Percentiles rank a stretch among this genome's conserved stretches.
phyloP scores from a whole-genome alignment of 2,797 vertebrate genomes.

The Aplochiton taeniatus region DNA sequence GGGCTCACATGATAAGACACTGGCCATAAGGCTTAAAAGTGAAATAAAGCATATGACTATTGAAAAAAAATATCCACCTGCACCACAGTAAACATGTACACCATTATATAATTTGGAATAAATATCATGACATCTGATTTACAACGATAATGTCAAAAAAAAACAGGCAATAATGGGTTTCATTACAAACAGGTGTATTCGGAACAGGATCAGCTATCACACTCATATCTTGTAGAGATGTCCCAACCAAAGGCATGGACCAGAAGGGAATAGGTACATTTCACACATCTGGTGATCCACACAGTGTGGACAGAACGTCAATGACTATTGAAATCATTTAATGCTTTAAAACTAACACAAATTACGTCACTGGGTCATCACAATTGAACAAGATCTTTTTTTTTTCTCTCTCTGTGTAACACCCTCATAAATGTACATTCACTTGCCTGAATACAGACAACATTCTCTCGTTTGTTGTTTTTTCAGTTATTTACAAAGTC shows the following conservation, averaged over 20 bases:
- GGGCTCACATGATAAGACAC: slow-evolving; percentile 10
- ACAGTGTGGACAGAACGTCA: slow-evolving; percentile 59
- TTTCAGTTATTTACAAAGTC: slow-evolving; percentile 65
- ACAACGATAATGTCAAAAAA: background rate
- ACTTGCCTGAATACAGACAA: slow-evolving; percentile 75
- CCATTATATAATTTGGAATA: slow-evolving; percentile 11
- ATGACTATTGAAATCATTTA: slow-evolving; percentile 82
- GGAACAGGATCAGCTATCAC: slow-evolving; percentile 24
- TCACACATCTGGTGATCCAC: slow-evolving; percentile 60
- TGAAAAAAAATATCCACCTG: slow-evolving; percentile 2
- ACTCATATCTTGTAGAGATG: slow-evolving; percentile 41
- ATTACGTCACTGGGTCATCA: slow-evolving; percentile 82
- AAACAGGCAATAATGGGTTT: slow-evolving; percentile 4
- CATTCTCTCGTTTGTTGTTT: slow-evolving; percentile 63
- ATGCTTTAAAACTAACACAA: slow-evolving; percentile 81
- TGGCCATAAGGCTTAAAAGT: slow-evolving; percentile 17
- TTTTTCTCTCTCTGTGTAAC: slow-evolving; percentile 69
- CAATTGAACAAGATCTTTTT: slow-evolving; percentile 74
- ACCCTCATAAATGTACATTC: slow-evolving; percentile 82
- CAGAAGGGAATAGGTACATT: slow-evolving; percentile 21
- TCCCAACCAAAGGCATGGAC: slow-evolving; percentile 29
- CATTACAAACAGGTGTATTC: slow-evolving; percentile 28
- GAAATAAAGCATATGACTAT: slow-evolving; percentile 20
- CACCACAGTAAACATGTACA: slow-evolving; percentile 12
- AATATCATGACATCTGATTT: slow-evolving; percentile 13